Evolutionary conservation across 2,888 invertebrate genomes (phyloP), one percentile per base, ranked within the genome.

Genomic region (Frankliniella fusca): DNA sequence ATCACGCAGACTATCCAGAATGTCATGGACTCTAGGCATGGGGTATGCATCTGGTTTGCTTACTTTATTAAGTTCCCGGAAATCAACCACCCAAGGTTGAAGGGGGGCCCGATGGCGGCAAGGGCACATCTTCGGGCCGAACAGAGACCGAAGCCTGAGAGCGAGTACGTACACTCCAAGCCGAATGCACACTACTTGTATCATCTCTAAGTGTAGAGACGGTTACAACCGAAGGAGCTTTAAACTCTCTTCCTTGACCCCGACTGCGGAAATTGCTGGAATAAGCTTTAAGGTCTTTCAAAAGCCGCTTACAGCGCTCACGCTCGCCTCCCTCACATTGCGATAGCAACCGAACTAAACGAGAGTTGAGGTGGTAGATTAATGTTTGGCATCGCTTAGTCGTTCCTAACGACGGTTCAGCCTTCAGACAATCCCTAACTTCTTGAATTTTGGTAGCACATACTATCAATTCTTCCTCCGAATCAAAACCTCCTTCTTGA

Each of bases 11-110:
- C 11, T 10, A 80, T 80, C 80, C 5, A 80, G 48, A 48, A 80
- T 80, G 20, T 80, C 80, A 80, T 80, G 9, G 5, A 80, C 48
- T 48, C 80, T 15, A 11, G 80, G 80, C 48, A 80, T 80, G 11
- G 80, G 80, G 28, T 80, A 48, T 18, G 80, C 80, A 48, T 80
- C 80, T 10, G 28, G 28, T 48, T 80, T 80, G 15, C 28, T 80
- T 20, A 80, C 80, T 80, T 28, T 48, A 23, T 80, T 80, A 7
- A 80, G 15, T n/a, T 23, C 48, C 10, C 80, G 28, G 1, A 38
- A 80, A 48, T 80, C 80, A 38, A 80, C 48, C 0, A 28, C 54
- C 54, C n/a, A n/a, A n/a, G n/a, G n/a, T n/a, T n/a, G n/a, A n/a
- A n/a, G n/a, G n/a, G n/a, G n/a, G n/a, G 8, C 3, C 54, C 3